Evolutionary conservation across 2,113 vertebrate genomes (phyloP).

Genomic region (Esox niger): DNA sequence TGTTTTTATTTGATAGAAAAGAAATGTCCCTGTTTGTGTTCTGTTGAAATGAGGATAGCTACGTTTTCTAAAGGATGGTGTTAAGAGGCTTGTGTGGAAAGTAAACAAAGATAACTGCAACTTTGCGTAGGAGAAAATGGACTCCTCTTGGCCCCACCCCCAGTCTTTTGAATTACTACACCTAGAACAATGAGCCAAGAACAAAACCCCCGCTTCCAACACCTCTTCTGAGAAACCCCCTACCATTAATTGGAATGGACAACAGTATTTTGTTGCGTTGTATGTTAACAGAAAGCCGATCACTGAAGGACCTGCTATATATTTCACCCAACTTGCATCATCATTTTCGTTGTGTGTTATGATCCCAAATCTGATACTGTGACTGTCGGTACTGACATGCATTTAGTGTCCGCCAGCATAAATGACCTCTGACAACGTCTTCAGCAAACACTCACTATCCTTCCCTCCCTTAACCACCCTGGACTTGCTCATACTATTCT

Average conservation of each 20-base stretch:
- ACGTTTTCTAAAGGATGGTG: slow-evolving; percentile 31
- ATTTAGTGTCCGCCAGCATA: too few relatives aligned
- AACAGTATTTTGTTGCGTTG: neutral
- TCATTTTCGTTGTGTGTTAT: too few relatives aligned
- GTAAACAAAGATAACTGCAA: slow-evolving; percentile 59
- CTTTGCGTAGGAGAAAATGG: slow-evolving; percentile 64
- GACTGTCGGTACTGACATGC: neutral
- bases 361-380: neutral
- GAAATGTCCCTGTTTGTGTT: slow-evolving; percentile 7
- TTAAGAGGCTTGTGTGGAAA: slow-evolving; percentile 44
- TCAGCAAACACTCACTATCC: too few relatives aligned
- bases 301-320: neutral
- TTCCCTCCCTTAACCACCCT: too few relatives aligned
- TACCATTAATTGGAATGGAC: neutral
- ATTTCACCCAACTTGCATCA: neutral
- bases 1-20: neutral
- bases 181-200: slow-evolving; percentile 63
- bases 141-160: slow-evolving; percentile 47
- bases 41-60: slow-evolving; percentile 26
- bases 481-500: too few relatives aligned
- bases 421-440: too few relatives aligned
- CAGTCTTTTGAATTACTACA: slow-evolving; percentile 48
- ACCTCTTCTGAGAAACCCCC: neutral
- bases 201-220: neutral
- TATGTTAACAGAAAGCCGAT: neutral